These are phyloP conservation scores for Chamaetylas fuelleborni DNA, from an alignment of 2,113 vertebrate genomes.

Conservation along the genomic window DNA sequence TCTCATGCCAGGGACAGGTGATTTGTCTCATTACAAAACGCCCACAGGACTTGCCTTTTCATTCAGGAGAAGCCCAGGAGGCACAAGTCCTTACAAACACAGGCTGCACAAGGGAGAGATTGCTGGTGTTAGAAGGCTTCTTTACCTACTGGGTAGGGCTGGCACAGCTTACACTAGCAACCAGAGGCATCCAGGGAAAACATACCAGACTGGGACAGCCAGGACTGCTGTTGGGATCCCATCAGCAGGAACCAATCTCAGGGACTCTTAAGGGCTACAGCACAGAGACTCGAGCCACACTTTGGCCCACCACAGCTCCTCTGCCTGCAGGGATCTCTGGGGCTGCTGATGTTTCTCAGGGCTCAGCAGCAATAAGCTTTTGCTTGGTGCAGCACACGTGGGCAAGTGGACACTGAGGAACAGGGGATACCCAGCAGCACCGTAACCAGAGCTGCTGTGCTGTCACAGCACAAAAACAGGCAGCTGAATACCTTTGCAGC, in stretches of 20 bases:
- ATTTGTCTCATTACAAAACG: neutral
- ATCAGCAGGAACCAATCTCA: neutral
- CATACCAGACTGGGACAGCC: neutral
- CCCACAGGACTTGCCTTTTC: neutral
- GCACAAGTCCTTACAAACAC: neutral
- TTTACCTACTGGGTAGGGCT: neutral
- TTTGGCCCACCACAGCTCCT: neutral
- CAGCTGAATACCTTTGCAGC: neutral
- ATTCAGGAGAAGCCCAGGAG: neutral
- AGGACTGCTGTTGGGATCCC: neutral
- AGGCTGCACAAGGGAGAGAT: neutral
- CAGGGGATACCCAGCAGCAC: neutral
- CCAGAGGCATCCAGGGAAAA: neutral
- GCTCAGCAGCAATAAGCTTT: neutral
- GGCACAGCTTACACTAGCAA: neutral
- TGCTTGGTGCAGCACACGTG: accelerated
- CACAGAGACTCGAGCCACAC: neutral
- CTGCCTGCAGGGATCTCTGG: neutral
- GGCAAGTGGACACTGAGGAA: neutral
- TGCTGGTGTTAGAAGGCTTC: neutral
- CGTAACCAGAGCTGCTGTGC: neutral
- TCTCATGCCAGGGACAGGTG: neutral
- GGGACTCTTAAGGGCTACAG: neutral
- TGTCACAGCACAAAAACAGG: neutral
- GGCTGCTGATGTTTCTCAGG: neutral